Evolutionary conservation across 2,113 vertebrate genomes (phyloP).

Genomic region (Rhinogobius similis): DNA sequence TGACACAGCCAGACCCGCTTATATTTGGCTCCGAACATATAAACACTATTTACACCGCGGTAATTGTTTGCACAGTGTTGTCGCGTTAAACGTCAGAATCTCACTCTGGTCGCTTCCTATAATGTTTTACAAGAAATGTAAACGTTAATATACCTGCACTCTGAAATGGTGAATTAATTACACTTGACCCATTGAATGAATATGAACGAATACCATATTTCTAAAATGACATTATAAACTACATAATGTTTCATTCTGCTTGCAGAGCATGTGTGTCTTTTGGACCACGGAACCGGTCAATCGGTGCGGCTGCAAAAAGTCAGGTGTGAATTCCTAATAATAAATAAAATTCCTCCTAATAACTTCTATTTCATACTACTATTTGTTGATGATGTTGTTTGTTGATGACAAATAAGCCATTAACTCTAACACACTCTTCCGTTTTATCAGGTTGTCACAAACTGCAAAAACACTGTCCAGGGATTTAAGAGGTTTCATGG

Average conservation of each 20-base stretch:
- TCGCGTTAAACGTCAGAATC: neutral
- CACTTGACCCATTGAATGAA: neutral
- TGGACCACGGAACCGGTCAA: conserved; percentile 92
- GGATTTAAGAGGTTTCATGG: conserved; percentile 98
- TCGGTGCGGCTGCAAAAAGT: conserved; percentile 96
- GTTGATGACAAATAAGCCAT: no score
- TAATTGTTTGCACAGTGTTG: no score
- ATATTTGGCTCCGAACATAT: no score
- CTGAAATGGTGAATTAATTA: neutral
- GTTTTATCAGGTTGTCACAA: conserved; percentile 86
- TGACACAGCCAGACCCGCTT: neutral
- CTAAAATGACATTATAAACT: neutral
- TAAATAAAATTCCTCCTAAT: no score
- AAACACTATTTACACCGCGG: neutral
- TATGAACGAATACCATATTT: neutral
- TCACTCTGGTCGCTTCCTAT: no score
- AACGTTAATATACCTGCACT: no score
- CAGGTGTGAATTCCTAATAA: conserved; percentile 86
- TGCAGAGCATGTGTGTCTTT: conserved; percentile 92
- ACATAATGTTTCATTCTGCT: conserved; percentile 22
- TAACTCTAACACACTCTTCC: neutral
- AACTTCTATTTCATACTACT: no score
- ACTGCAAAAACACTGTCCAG: conserved; percentile 96
- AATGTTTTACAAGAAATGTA: no score
- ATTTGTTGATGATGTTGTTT: no score